Evolutionary conservation across 2,113 vertebrate species (phyloP).

Genomic region (Salvator merianae): DNA sequence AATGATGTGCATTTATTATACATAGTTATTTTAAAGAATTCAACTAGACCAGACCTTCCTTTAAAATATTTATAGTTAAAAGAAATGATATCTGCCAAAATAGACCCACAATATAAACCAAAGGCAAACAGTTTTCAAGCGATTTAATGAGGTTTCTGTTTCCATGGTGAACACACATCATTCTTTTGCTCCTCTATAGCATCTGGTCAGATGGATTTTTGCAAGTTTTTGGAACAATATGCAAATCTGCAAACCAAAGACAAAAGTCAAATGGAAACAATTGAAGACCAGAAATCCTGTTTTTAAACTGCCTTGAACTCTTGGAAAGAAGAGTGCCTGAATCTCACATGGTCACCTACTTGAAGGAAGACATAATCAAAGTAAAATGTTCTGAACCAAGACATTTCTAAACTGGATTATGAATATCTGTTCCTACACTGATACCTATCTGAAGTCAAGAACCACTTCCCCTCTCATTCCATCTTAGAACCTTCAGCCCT

Average conservation of each 20-base stretch:
- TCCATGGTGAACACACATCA: neutral
- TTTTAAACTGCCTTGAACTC: neutral
- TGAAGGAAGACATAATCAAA: neutral
- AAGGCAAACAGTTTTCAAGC: neutral
- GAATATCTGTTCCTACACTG: neutral
- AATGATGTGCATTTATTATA: neutral
- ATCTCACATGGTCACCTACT: neutral
- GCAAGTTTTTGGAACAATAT: neutral
- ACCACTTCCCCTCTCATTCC: neutral
- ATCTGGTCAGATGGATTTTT: neutral
- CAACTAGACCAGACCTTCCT: neutral
- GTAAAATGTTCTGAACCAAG: neutral
- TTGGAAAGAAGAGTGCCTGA: neutral
- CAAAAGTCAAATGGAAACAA: neutral
- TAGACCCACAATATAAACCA: neutral
- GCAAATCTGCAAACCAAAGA: neutral
- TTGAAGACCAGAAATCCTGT: neutral
- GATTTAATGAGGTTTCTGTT: neutral
- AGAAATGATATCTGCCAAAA: neutral
- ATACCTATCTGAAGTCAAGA: neutral
- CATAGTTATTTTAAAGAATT: neutral
- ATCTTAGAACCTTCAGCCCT: neutral
- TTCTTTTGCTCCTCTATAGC: neutral
- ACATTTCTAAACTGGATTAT: no score
- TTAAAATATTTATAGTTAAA: conserved; percentile 2